Base-by-base conservation (phyloP, 2,113 vertebrate genomes). In the Parotia lawesii region DNA sequence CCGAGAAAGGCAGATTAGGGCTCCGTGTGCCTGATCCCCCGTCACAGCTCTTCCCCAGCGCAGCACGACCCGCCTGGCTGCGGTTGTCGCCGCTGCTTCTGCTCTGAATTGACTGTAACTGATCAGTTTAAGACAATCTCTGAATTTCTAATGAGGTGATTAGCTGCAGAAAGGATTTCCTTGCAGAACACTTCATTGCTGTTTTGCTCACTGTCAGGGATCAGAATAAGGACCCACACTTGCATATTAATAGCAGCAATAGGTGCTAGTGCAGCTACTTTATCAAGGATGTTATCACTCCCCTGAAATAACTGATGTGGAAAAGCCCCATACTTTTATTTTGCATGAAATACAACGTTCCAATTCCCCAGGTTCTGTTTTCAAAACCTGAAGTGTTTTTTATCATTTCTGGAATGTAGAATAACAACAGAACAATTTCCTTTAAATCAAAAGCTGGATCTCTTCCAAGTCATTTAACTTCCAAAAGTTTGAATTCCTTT, bases 381-480 rank as follows among this genome's bases (percentile, higher is more conserved):
- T 54, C 69, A 47, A 87, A 93, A 38, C 11, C 13, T 42, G 65
- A 89, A 77, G 70, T 10, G 2, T 37, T 89, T 81, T 85, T 56
- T 58, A 47, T 62, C 3, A 29, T 75, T 90, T 84, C 65, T 80
- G 67, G 78, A 90, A 74, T 35, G 73, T 31, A 38, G 15, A 37
- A 24, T 29, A 88, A 67, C 51, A 58, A 56, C 1, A 9, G 35
- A 77, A 87, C 25, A 60, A 64, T 83, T 96, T 84, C 65, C 53
- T 76, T 76, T 88, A 66, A 87, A 90, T 74, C 64, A 77, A 74
- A 91, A 84, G n/a, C 57, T 90, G 75, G 60, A 56, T 88, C 82
- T 83, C 38, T 78, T 86, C 88, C 85, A 93, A 88, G 85, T 27
- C 8, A 4, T 64, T 85, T 62, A 83, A 88, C 40, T 95, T 95